A percentile compares a stretch with the other conserved stretches of the same genome.
Conservation (phyloP, 2,888 invertebrate genomes). For the Rambutsinella grinnellia region DNA sequence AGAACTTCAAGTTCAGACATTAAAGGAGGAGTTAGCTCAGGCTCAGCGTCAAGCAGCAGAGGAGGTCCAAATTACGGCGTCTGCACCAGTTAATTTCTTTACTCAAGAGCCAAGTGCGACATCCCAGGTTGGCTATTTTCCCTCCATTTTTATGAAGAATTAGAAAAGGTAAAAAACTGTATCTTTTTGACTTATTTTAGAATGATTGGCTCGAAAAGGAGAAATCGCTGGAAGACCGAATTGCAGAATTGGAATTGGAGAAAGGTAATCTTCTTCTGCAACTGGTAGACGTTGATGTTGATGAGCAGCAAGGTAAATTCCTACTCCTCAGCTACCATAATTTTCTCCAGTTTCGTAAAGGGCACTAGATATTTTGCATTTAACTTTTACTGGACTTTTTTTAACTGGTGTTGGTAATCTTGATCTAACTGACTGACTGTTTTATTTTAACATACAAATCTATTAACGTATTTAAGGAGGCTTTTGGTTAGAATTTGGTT, state of each 20-base stretch:
- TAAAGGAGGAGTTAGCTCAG: not conserved
- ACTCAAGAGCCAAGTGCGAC: conserved; percentile 2
- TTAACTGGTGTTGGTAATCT: too few relatives aligned
- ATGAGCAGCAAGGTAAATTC: conserved; percentile 75
- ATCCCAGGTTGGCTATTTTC: too few relatives aligned
- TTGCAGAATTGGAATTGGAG: conserved; percentile 89
- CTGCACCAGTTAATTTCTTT: conserved; percentile 16
- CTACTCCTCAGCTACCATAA: conserved; percentile 42
- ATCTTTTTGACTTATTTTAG: too few relatives aligned
- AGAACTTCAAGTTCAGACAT: not conserved
- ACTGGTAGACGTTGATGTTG: conserved; percentile 77
- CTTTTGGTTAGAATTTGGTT: too few relatives aligned
- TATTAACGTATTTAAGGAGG: too few relatives aligned
- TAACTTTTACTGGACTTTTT: not conserved
- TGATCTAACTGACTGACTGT: too few relatives aligned
- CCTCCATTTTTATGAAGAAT: not conserved
- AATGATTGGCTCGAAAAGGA: conserved; percentile 48
- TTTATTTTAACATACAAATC: too few relatives aligned
- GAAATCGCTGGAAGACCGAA: conserved; percentile 67
- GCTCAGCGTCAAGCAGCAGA: not conserved
- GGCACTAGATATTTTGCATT: not conserved
- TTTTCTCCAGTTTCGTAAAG: not conserved
- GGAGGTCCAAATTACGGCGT: not conserved
- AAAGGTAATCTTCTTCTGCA: conserved; percentile 91
- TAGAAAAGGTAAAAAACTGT: too few relatives aligned